Percentiles rank a stretch among this genome's conserved stretches.
Evolutionary conservation across 23 tunicate genomes (phyloP).

Genomic region (Halocynthia roretzi): DNA sequence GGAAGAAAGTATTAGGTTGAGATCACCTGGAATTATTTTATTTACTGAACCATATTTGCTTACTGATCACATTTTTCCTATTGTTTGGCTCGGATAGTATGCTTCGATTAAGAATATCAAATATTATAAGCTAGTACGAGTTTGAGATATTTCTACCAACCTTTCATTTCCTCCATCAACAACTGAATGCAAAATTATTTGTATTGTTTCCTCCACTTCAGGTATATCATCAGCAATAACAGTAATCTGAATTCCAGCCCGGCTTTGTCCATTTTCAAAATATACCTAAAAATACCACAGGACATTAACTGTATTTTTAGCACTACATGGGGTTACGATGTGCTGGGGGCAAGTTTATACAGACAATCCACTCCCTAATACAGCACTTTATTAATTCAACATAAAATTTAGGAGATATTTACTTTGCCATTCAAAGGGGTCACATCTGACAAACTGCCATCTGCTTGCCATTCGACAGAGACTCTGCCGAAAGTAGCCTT

Average conservation of each 20-base stretch:
- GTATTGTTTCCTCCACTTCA: constrained; percentile 55
- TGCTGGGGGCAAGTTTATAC: too few relatives aligned
- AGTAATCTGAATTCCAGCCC: constrained; percentile 38
- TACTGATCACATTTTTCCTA: too few relatives aligned
- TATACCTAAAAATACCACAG: constrained; percentile 18
- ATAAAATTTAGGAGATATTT: background rate
- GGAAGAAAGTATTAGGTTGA: too few relatives aligned
- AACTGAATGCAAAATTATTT: constrained; percentile 1
- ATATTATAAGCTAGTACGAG: too few relatives aligned
- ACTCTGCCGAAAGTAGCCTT: constrained; percentile 46
- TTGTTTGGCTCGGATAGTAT: too few relatives aligned
- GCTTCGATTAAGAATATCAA: too few relatives aligned
- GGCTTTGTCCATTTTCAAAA: constrained; percentile 40
- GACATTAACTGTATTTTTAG: too few relatives aligned
- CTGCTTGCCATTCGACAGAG: constrained; percentile 53
- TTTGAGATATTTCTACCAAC: background rate
- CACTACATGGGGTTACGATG: too few relatives aligned
- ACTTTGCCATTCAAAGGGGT: constrained; percentile 63
- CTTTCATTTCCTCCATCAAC: constrained; percentile 16
- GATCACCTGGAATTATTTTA: too few relatives aligned
- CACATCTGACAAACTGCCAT: constrained; percentile 57
- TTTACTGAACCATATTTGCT: too few relatives aligned
- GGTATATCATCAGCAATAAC: constrained; percentile 71
- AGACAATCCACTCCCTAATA: too few relatives aligned
- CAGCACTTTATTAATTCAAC: too few relatives aligned